Percentiles rank a stretch among this genome's conserved stretches.
Evolutionary conservation across 2,797 vertebrate genomes (phyloP).

Genomic region (Liasis olivaceus): DNA sequence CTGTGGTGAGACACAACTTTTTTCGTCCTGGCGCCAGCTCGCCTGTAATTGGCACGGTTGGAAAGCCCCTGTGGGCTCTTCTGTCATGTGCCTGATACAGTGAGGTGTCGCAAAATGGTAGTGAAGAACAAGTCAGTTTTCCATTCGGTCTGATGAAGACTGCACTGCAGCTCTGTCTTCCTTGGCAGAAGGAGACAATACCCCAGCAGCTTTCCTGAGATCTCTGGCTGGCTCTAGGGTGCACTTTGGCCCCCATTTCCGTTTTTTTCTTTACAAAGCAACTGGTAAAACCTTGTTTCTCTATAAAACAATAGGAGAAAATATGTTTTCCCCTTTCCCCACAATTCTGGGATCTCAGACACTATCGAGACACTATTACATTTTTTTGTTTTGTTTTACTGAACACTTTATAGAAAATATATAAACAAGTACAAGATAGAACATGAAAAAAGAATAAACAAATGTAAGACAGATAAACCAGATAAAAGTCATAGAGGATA

Average conservation of each 20-base stretch:
- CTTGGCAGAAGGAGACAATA: neutral
- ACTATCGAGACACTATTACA: neutral
- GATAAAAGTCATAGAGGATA: no score
- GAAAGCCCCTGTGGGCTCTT: neutral
- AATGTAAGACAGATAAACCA: no score
- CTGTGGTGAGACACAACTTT: neutral
- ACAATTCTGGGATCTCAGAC: constrained; percentile 38
- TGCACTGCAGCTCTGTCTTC: no score
- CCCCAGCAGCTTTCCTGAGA: no score
- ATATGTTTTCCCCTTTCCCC: constrained; percentile 33
- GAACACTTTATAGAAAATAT: no score
- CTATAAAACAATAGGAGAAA: neutral
- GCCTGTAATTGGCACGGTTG: neutral
- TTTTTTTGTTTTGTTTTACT: no score
- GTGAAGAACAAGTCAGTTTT: neutral
- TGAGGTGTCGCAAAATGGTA: neutral
- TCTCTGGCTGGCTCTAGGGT: no score
- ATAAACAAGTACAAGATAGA: no score
- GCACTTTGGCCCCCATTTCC: no score
- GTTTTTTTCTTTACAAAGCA: neutral
- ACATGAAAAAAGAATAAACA: no score
- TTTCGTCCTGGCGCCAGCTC: neutral
- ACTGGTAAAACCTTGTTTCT: neutral
- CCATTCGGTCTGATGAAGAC: neutral
- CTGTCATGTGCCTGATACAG: neutral